Percentiles rank a stretch among this genome's conserved stretches.
Conservation (phyloP, 2,113 vertebrate genomes). For the Phalacrocorax carbo region DNA sequence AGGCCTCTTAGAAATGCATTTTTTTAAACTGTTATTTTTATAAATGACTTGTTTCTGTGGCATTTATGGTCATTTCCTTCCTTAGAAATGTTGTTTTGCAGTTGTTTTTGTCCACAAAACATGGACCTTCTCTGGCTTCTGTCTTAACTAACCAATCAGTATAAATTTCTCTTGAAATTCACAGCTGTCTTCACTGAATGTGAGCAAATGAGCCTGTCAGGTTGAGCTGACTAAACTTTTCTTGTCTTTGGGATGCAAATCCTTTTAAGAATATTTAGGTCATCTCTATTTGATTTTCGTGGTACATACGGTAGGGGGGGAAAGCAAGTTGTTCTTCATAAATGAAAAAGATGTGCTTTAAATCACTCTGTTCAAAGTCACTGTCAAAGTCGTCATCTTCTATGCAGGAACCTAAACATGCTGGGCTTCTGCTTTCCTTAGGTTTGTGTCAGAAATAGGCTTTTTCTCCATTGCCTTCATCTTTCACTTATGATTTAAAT, state of each 20-base stretch:
- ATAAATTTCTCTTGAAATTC: slow-evolving; percentile 49
- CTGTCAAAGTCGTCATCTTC: neutral
- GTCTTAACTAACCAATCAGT: slow-evolving; percentile 25
- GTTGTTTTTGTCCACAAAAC: slow-evolving; percentile 15
- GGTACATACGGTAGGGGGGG: neutral
- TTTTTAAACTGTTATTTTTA: slow-evolving; percentile 1
- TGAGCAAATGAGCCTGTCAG: slow-evolving; percentile 54
- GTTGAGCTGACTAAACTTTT: slow-evolving; percentile 65
- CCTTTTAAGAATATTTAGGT: slow-evolving; percentile 56
- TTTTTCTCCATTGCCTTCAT: neutral
- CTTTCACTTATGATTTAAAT: neutral
- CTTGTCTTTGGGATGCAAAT: slow-evolving; percentile 61
- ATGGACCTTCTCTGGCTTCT: neutral
- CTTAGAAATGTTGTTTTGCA: neutral
- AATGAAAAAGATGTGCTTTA: slow-evolving; percentile 5
- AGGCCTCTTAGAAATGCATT: neutral
- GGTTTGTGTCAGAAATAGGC: neutral
- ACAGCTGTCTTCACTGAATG: slow-evolving; percentile 52
- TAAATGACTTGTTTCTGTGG: neutral
- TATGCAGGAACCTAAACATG: neutral
- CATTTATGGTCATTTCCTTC: neutral
- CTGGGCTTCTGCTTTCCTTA: neutral
- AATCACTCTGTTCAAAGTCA: slow-evolving; percentile 12
- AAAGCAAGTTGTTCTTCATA: neutral
- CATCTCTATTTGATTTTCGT: slow-evolving; percentile 41